Evolutionary conservation across 2,888 invertebrate species (phyloP), one percentile per base, ranked within the genome.

Genomic region (Meghimatium bilineatum): DNA sequence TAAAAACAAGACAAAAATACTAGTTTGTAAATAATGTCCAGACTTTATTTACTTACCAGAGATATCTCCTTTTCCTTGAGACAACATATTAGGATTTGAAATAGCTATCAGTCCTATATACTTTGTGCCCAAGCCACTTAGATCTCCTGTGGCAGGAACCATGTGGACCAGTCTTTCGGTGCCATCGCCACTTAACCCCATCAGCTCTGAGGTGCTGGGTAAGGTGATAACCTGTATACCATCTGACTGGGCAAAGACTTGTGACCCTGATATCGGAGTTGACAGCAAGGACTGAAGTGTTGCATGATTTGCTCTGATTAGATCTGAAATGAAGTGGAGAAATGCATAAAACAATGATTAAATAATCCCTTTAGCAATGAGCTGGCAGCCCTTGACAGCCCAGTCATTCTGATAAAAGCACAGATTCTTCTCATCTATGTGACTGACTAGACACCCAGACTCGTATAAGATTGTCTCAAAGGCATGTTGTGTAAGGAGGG

Each of bases 161-260:
- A 91, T 88, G 81, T 92, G 92, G 89, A 91, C 90, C 23, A 91
- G 85, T 17, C 87, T 84, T 0, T 89, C 89, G 26, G 85, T 82
- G 0, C 86, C 84, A 74, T 89, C 88, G 5, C 87, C 77, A 49
- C 78, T 83, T 72, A 87, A 83, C n/a, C 88, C 86, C 32, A 90
- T 71, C 10, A 91, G 82, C 63, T 90, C 90, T 23, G 89, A 86
- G 2, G 91, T 86, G 49, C 87, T 88, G 14, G 90, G 87, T 74
- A 91, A 87, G 44, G 91, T 89, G 80, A 92, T 90, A 34, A 92
- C 91, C 87, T 91, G 92, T 74, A 92, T 90, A 6, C 89, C 89
- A 26, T 89, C 89, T 60, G 88, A 87, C 23, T 88, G 86, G 12
- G 87, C 84, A 14, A 89, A 85, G 20, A 87, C 75, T 66, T 89